These are phyloP conservation scores for Gallinago jamesoni DNA, from an alignment of 2,113 vertebrate species.

Conservation along the genomic window DNA sequence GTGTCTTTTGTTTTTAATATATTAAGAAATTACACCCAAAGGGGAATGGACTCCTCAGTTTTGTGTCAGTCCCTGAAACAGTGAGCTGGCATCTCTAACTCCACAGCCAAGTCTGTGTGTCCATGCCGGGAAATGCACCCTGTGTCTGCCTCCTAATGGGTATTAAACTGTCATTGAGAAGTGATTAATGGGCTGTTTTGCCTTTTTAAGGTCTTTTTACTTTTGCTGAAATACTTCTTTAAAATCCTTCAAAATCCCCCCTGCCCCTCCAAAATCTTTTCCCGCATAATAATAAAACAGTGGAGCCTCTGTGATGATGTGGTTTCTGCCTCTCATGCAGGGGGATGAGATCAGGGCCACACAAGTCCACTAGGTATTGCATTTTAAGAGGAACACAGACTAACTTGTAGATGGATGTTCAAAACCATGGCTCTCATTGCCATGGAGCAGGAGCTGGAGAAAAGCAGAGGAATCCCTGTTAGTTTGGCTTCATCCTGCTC, in stretches of 20 bases:
- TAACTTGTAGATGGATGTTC: not conserved
- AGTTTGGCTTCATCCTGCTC: not conserved
- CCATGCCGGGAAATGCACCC: not conserved
- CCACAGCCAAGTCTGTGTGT: not conserved
- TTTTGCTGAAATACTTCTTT: not conserved
- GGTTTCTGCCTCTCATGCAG: not conserved
- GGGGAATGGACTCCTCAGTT: not conserved
- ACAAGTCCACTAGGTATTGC: not conserved
- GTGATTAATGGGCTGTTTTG: not conserved
- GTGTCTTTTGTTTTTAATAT: constrained; percentile 16
- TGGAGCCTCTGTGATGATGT: not conserved
- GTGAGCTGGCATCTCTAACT: not conserved
- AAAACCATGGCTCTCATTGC: not conserved
- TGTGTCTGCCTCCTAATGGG: not conserved
- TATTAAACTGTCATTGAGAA: constrained; percentile 3
- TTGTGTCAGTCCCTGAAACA: not conserved
- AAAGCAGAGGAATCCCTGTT: fast-evolving
- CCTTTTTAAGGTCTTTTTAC: not conserved
- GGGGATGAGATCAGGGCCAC: not conserved
- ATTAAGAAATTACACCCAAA: constrained; percentile 17
- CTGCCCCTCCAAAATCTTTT: not conserved
- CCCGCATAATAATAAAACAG: not conserved
- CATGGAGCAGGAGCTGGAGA: not conserved
- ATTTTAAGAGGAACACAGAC: not conserved
- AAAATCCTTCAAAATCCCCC: fast-evolving